Conservation (phyloP, 2,797 vertebrate genomes). For the Pogoniulus pusillus region DNA sequence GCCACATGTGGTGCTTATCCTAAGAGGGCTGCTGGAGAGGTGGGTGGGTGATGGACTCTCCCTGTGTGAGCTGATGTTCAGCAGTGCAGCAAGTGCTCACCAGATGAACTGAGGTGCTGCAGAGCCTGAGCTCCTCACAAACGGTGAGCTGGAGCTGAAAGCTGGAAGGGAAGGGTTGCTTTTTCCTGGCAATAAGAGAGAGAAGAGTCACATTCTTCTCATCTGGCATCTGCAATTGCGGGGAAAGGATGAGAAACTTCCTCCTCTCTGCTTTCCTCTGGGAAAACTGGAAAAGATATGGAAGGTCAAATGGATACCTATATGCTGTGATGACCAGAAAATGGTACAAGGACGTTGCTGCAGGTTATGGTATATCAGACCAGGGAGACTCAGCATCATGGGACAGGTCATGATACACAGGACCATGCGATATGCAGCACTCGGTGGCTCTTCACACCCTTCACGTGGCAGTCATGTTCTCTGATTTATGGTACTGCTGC, state of each 20-base stretch:
- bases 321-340: neutral
- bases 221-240: neutral
- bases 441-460: neutral
- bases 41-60: neutral
- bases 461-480: fast-evolving
- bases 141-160: neutral
- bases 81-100: neutral
- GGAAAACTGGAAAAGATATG: neutral
- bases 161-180: neutral
- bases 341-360: neutral
- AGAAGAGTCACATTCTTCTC: neutral
- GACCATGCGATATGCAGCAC: neutral
- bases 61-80: neutral
- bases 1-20: neutral
- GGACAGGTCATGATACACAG: neutral
- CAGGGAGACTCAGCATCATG: neutral
- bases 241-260: neutral
- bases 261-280: neutral
- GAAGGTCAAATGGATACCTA: neutral
- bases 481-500: neutral
- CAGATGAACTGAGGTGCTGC: conserved; percentile 6
- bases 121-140: neutral
- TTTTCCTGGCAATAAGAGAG: neutral
- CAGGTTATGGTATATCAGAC: neutral
- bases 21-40: neutral